Base-by-base conservation (phyloP, 2,113 vertebrate genomes). In the Aleadryas rufinucha region DNA sequence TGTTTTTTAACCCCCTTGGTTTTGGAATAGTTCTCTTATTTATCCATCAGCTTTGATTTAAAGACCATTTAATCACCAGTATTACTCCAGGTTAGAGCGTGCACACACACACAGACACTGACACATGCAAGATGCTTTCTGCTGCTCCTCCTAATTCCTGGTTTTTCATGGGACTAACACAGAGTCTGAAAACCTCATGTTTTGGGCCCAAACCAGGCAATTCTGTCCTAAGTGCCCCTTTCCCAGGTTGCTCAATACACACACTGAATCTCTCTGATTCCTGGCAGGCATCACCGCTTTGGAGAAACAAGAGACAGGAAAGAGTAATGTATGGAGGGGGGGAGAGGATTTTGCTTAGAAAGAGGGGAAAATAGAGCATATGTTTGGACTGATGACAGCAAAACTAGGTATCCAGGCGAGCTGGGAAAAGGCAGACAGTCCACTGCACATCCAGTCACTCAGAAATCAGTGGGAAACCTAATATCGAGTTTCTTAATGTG, bases 331-430 rank as follows among this genome's bases (percentile, higher is more conserved):
- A 53, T 71, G 5, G 35, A 84, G 80, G 18, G 16, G 18, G 22
- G 39, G 64, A 87, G 71, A 71, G 85, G 90, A 44, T 97, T 94
- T 89, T 90, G 72, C 85, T 57, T 31, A 88, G 87, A 91, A 89
- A 95, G 75, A 72, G 44, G 44, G 77, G 77, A 91, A 92, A 92
- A 95, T 68, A 89, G 84, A 97, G 80, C 78, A 92, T 75, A 85
- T 95, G 94, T 78, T 87, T 93, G 93, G 49, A 86, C 53, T 82
- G 44, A 81, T 96, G 94, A 97, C 93, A 94, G 94, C 91, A 92
- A 90, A 97, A 96, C 93, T 96, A 97, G 72, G 77, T 90, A 96
- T 95, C 93, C 87, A 87, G 64, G 86, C 47, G 9, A 90, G 93
- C 86, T 94, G 90, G 88, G 95, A 86, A 95, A 95, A 90, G 84